phyloP scores from a whole-genome alignment of 2,113 vertebrate species.

The Prunella himalayana region DNA sequence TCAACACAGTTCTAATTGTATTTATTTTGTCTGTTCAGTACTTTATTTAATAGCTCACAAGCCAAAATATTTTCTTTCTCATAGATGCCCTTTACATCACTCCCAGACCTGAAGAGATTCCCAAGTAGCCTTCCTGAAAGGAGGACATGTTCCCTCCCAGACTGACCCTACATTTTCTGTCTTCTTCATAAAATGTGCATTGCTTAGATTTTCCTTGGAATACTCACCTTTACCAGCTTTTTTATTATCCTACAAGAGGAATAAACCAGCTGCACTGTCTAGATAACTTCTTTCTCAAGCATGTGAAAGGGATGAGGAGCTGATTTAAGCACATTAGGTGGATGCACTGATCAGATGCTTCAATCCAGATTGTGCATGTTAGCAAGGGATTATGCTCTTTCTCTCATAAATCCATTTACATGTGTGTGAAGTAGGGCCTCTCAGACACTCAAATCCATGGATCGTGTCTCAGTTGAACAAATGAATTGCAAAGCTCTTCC shows the following conservation, averaged over 20 bases:
- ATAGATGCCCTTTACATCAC: background rate
- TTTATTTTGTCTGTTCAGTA: background rate
- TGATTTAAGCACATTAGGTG: background rate
- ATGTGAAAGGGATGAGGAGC: background rate
- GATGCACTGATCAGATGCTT: background rate
- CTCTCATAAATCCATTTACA: background rate
- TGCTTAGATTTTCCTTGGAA: background rate
- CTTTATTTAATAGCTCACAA: background rate
- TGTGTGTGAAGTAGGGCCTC: background rate
- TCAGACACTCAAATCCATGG: background rate
- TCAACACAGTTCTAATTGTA: background rate
- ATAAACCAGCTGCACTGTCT: background rate
- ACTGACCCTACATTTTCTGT: background rate
- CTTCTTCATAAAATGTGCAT: background rate
- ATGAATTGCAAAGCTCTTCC: background rate
- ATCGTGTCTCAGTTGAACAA: background rate
- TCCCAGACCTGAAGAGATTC: background rate
- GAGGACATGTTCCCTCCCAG: rapidly evolving
- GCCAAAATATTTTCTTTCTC: background rate
- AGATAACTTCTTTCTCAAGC: background rate
- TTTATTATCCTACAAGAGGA: background rate
- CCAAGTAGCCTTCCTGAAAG: background rate
- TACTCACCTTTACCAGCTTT: background rate
- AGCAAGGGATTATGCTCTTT: background rate
- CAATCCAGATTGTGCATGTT: background rate